Percentiles rank a stretch among this genome's conserved stretches.
Evolutionary conservation across 35 echinoderm and acorn worm species (phyloP).

Genomic region (Anneissia japonica): DNA sequence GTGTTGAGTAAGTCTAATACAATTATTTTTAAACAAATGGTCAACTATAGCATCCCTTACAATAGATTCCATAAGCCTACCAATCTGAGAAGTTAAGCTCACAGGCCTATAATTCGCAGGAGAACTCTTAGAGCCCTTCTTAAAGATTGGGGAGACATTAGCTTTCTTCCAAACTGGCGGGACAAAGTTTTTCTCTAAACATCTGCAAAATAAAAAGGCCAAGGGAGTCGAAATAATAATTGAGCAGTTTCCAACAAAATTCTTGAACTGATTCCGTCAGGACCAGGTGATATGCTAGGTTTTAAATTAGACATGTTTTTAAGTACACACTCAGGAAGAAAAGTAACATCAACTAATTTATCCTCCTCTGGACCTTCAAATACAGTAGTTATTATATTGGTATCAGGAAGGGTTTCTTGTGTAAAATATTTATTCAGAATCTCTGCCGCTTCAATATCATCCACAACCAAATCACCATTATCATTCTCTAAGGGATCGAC

Average conservation of each 20-base stretch:
- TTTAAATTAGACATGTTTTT: not conserved
- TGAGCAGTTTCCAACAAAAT: no score
- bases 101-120: not conserved
- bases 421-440: not conserved
- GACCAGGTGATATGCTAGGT: no score
- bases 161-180: not conserved
- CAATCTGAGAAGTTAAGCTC: not conserved
- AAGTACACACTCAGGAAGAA: not conserved
- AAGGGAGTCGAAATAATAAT: no score
- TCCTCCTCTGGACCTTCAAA: not conserved
- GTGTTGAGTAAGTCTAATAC: not conserved
- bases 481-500: not conserved
- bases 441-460: not conserved
- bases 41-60: not conserved
- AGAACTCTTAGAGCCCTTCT: not conserved
- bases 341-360: not conserved
- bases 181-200: not conserved
- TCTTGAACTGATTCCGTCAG: no score
- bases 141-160: conserved; percentile 13
- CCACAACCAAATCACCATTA: not conserved
- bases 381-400: not conserved
- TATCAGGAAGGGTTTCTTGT: not conserved
- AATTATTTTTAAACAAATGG: not conserved
- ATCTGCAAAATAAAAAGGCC: no score
- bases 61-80: not conserved